Conservation (phyloP, 2,113 vertebrate species). For the Osmerus mordax region DNA sequence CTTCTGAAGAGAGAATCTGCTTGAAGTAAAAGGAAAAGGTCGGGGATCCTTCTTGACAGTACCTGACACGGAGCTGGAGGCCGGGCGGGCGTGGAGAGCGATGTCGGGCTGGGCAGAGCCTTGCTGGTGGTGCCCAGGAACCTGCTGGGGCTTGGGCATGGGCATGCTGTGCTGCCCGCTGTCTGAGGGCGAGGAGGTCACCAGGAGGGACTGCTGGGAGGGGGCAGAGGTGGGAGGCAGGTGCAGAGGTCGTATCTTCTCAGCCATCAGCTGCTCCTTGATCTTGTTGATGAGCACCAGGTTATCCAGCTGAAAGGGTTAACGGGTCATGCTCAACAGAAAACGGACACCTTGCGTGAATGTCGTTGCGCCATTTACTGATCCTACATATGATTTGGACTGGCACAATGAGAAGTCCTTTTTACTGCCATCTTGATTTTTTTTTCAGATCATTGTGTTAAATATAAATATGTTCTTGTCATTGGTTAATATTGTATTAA, state of each 20-base stretch:
- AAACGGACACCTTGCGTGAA: conserved; percentile 59
- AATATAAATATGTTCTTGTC: too few species aligned
- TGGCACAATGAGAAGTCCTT: neutral
- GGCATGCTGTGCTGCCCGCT: conserved; percentile 85
- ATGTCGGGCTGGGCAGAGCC: conserved; percentile 88
- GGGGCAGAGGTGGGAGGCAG: conserved; percentile 87
- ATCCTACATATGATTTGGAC: neutral
- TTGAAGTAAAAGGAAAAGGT: too few species aligned
- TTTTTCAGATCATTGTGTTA: too few species aligned
- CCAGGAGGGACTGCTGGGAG: conserved; percentile 89
- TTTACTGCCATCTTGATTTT: neutral
- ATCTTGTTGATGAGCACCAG: conserved; percentile 99
- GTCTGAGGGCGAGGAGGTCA: conserved; percentile 81
- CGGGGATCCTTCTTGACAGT: conserved; percentile 15
- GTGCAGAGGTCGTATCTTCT: conserved; percentile 95
- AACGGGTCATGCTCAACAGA: conserved; percentile 69
- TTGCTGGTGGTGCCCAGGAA: conserved; percentile 77
- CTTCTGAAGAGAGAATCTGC: too few species aligned
- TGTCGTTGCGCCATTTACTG: conserved; percentile 37
- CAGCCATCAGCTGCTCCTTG: conserved; percentile 99
- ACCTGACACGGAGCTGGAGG: conserved; percentile 90
- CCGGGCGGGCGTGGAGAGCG: conserved; percentile 86
- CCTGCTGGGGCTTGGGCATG: conserved; percentile 86
- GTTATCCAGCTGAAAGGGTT: conserved; percentile 89
- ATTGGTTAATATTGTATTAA: too few species aligned